Evolutionary conservation across 1,140 invertebrate species (phyloP).

Genomic region (Drosophila ironensis): DNA sequence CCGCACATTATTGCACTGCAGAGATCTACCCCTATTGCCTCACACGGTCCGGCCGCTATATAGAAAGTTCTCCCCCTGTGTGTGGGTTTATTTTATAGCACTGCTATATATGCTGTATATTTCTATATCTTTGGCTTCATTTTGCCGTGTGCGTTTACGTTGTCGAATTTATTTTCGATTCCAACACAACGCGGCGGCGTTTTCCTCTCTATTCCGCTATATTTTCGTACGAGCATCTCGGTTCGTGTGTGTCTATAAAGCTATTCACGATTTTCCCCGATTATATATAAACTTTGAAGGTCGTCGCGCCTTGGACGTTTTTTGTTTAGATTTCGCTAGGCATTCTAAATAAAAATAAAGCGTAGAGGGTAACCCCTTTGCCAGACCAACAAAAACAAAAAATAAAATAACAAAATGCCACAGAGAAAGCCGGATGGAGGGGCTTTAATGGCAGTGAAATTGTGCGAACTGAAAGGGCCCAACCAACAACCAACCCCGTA

Average conservation of each 20-base stretch:
- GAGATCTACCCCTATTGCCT: conserved; percentile 7
- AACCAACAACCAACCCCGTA: conserved; percentile 57
- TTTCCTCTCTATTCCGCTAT: conserved; percentile 31
- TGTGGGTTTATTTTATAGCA: conserved; percentile 51
- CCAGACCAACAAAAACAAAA: no score
- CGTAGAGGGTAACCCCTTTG: no score
- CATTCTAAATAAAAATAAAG: conserved; percentile 60
- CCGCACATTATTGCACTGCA: conserved; percentile 4
- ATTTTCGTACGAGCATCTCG: conserved; percentile 30
- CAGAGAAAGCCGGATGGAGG: conserved; percentile 48
- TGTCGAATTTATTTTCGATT: conserved; percentile 69
- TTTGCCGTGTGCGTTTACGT: conserved; percentile 71
- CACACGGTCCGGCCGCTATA: no score
- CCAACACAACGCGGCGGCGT: conserved; percentile 16
- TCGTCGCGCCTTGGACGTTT: conserved; percentile 62
- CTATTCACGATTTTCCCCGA: conserved; percentile 69
- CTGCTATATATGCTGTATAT: conserved; percentile 40
- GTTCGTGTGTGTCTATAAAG: conserved; percentile 53
- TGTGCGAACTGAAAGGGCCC: conserved; percentile 47
- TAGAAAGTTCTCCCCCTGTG: conserved; percentile 21
- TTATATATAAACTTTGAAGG: conserved; percentile 77
- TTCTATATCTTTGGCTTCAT: conserved; percentile 60
- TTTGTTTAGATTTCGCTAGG: conserved; percentile 73
- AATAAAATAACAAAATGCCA: no score
- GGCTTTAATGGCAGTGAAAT: conserved; percentile 56